Evolutionary conservation across 1,140 invertebrate species (phyloP).

Genomic region (Drosophila virilis): DNA sequence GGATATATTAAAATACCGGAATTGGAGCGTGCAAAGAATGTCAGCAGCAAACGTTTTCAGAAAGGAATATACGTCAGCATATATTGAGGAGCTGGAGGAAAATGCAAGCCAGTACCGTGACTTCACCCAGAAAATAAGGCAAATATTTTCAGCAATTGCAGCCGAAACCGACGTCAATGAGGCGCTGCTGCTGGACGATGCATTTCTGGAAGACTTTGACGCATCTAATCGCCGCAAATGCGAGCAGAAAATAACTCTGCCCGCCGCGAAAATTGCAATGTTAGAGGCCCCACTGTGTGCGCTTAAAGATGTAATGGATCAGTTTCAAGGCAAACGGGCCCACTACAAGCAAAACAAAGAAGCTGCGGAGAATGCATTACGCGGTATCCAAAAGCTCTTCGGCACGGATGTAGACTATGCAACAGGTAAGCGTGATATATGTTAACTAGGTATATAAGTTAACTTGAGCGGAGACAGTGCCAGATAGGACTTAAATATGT

Average conservation of each 20-base stretch:
- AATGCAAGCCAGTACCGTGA: conserved; percentile 25
- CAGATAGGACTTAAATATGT: no score
- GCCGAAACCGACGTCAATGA: conserved; percentile 31
- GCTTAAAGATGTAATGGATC: conserved; percentile 63
- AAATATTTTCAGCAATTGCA: conserved; percentile 33
- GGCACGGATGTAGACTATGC: conserved; percentile 7
- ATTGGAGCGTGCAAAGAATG: conserved; percentile 52
- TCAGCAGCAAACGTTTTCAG: conserved; percentile 45
- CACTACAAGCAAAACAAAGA: conserved; percentile 50
- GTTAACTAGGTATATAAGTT: no score
- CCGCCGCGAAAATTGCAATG: not conserved
- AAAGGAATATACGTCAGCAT: conserved; percentile 67
- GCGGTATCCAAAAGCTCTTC: conserved; percentile 35
- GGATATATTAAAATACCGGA: conserved; percentile 1
- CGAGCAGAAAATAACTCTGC: conserved; percentile 27
- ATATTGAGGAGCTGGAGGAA: conserved; percentile 51
- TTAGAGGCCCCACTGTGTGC: conserved; percentile 45
- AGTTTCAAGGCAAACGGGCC: conserved; percentile 54
- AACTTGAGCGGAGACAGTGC: no score
- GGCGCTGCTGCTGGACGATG: conserved; percentile 34
- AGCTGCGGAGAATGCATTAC: conserved; percentile 40
- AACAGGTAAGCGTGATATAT: conserved; percentile 14
- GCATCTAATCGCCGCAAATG: conserved; percentile 36
- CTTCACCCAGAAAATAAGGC: conserved; percentile 28
- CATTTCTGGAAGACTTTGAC: conserved; percentile 58